phyloP scores from a whole-genome alignment of 2,888 invertebrate genomes.

The Notodonta ziczac region DNA sequence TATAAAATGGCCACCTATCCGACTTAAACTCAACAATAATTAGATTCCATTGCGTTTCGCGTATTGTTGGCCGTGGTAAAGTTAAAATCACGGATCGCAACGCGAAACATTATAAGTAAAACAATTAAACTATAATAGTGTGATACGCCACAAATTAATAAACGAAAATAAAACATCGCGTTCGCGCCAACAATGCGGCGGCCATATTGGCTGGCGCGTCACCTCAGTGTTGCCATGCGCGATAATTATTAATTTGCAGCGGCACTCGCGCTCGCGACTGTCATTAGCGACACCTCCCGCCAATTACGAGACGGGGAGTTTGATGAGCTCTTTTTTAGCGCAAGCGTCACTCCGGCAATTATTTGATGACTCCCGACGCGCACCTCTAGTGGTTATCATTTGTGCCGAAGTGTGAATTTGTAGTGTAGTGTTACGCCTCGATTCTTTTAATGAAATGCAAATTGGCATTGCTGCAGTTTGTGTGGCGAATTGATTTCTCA shows the following conservation, averaged over 20 bases:
- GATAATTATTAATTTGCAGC: constrained; percentile 83
- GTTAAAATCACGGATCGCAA: constrained; percentile 27
- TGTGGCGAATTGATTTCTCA: constrained; percentile 6
- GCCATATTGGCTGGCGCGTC: constrained; percentile 72
- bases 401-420: constrained; percentile 48
- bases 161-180: constrained; percentile 61
- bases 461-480: constrained; percentile 14
- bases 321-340: constrained; percentile 80
- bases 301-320: constrained; percentile 79
- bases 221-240: constrained; percentile 79
- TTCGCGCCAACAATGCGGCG: constrained; percentile 71
- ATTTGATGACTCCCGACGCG: constrained; percentile 75
- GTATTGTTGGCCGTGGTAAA: background rate
- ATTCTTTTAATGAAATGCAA: constrained; percentile 47
- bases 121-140: constrained; percentile 35
- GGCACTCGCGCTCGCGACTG: constrained; percentile 61
- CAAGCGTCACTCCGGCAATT: constrained; percentile 79
- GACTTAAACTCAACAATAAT: too few relatives aligned
- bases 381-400: constrained; percentile 57
- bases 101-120: constrained; percentile 32
- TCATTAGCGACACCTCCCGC: constrained; percentile 84
- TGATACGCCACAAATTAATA: constrained; percentile 45
- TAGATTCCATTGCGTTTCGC: too few relatives aligned
- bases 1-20: too few relatives aligned
- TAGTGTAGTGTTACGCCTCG: constrained; percentile 54